Evolutionary conservation across 2,797 vertebrate species (phyloP).

Genomic region (Capromys pilorides): DNA sequence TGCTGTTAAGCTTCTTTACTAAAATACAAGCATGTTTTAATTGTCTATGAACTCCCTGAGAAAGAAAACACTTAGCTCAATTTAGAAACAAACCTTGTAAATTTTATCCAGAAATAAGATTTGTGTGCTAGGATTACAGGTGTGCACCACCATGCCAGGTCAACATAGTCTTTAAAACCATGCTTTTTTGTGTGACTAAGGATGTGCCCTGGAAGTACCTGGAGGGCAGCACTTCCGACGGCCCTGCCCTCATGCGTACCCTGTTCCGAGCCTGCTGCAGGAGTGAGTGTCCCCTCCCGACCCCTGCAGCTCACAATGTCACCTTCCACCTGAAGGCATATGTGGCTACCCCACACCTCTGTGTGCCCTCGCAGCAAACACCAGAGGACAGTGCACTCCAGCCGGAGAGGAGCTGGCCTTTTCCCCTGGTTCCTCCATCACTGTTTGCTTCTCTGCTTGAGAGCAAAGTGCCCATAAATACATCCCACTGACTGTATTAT

Average conservation of each 20-base stretch:
- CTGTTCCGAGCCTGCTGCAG: not conserved
- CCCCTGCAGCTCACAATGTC: accelerated
- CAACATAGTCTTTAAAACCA: not conserved
- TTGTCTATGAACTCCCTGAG: not conserved
- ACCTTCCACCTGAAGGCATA: not conserved
- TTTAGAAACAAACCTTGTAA: conserved; percentile 33
- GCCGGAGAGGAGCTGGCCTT: not conserved
- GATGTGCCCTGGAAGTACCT: accelerated
- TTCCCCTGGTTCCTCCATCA: not conserved
- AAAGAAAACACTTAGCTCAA: conserved; percentile 16
- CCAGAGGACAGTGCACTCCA: accelerated
- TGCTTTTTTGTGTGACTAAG: not conserved
- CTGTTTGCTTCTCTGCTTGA: conserved; percentile 6
- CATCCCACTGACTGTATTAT: conserved; percentile 19
- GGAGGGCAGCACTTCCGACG: too few species aligned
- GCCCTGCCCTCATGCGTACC: accelerated
- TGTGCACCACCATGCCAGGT: not conserved
- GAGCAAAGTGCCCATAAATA: conserved; percentile 24
- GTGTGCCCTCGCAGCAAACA: accelerated
- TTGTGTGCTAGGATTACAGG: not conserved
- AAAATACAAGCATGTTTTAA: not conserved
- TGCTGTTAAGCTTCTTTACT: not conserved
- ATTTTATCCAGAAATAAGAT: conserved; percentile 15
- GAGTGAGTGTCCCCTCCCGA: accelerated
- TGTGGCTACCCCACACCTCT: not conserved